phyloP scores from a whole-genome alignment of 2,797 vertebrate species.

The Alauda arvensis region DNA sequence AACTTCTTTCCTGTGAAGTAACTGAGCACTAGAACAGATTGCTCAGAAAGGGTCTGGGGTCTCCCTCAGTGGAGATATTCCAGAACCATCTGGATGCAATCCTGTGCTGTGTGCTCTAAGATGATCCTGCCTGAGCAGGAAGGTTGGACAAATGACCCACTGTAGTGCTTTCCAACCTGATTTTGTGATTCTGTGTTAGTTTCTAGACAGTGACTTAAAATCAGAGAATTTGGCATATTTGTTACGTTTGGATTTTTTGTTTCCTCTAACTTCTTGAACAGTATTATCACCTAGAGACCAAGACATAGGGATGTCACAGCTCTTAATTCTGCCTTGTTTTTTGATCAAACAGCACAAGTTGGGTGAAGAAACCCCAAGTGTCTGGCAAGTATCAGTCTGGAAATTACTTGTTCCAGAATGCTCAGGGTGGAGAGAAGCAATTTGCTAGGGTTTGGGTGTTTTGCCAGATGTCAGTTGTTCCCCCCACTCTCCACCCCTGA shows the following conservation, averaged over 20 bases:
- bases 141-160: background rate
- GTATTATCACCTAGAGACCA: background rate
- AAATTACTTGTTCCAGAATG: background rate
- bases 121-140: background rate
- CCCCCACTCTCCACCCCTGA: fast-evolving
- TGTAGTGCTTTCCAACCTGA: background rate
- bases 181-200: background rate
- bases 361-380: background rate
- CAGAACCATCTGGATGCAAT: background rate
- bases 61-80: background rate
- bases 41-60: background rate
- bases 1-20: background rate
- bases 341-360: background rate
- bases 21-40: background rate
- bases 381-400: background rate
- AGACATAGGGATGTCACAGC: no score
- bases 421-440: background rate
- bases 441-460: background rate
- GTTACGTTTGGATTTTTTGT: background rate
- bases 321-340: background rate
- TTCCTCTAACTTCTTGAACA: background rate
- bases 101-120: background rate
- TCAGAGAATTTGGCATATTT: background rate
- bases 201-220: background rate
- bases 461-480: fast-evolving